A percentile compares a stretch with the other conserved stretches of the same genome.
phyloP scores from a whole-genome alignment of 2,113 vertebrate genomes.

The Coryphaenoides rupestris region DNA sequence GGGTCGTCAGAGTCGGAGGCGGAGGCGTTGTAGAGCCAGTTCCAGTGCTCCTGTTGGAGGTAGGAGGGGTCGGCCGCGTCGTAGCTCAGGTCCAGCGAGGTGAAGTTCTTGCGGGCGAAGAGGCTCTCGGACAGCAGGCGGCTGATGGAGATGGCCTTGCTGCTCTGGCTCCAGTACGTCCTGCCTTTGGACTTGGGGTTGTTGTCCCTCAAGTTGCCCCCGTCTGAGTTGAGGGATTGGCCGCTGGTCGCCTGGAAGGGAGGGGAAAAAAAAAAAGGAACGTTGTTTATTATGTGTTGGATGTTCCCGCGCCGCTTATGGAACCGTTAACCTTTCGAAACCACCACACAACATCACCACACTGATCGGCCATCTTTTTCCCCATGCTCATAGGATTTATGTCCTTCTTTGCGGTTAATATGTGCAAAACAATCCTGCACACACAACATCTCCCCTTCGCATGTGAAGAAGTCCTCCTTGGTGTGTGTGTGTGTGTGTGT shows the following conservation, averaged over 20 bases:
- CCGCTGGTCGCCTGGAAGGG: slow-evolving; percentile 72
- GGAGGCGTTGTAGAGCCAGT: slow-evolving; percentile 89
- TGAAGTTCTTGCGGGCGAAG: slow-evolving; percentile 83
- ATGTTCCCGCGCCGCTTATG: too few relatives aligned
- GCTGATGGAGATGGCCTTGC: slow-evolving; percentile 88
- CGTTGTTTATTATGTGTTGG: not conserved
- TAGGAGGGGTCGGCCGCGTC: slow-evolving; percentile 82
- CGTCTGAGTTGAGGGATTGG: slow-evolving; percentile 78
- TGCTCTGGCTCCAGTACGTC: slow-evolving; percentile 87
- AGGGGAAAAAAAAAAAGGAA: slow-evolving; percentile 3
- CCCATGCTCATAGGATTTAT: too few relatives aligned
- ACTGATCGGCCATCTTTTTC: too few relatives aligned
- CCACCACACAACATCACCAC: too few relatives aligned
- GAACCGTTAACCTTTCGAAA: not conserved
- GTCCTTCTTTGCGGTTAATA: not conserved
- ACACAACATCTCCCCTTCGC: too few relatives aligned
- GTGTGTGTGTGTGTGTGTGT: not conserved
- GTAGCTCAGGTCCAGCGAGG: slow-evolving; percentile 84
- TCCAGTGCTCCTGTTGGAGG: slow-evolving; percentile 89
- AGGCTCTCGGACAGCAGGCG: slow-evolving; percentile 88
- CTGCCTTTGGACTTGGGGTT: slow-evolving; percentile 85
- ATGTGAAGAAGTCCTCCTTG: not conserved
- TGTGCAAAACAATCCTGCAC: not conserved
- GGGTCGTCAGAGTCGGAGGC: slow-evolving; percentile 80
- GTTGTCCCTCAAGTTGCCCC: slow-evolving; percentile 77